phyloP scores from a whole-genome alignment of 1,140 invertebrate species.

The Nymphalis io region DNA sequence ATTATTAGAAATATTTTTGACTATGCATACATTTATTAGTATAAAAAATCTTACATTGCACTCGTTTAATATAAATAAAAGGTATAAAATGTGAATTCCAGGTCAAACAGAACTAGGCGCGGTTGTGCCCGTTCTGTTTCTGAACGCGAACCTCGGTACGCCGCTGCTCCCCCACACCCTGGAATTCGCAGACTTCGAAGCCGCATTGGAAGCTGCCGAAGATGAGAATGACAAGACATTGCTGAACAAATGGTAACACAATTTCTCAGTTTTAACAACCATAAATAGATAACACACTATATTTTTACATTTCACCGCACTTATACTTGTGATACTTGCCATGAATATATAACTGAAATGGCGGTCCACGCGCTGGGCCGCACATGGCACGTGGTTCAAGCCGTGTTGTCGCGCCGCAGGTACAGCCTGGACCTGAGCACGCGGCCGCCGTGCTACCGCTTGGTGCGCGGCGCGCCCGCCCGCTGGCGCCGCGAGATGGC shows the following conservation, averaged over 20 bases:
- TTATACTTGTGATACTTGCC: too few relatives aligned
- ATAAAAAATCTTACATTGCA: too few relatives aligned
- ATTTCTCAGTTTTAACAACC: too few relatives aligned
- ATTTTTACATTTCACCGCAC: too few relatives aligned
- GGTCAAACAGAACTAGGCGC: constrained; percentile 87
- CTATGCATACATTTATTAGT: too few relatives aligned
- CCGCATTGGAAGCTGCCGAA: constrained; percentile 84
- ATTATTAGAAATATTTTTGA: too few relatives aligned
- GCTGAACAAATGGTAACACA: constrained; percentile 85
- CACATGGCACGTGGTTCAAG: neutral
- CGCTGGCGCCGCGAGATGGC: constrained; percentile 85
- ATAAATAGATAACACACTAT: too few relatives aligned
- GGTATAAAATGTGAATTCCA: constrained; percentile 47
- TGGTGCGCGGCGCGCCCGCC: constrained; percentile 80
- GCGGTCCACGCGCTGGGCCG: too few relatives aligned
- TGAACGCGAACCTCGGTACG: constrained; percentile 87
- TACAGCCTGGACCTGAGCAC: constrained; percentile 63
- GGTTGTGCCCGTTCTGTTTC: constrained; percentile 87
- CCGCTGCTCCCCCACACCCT: constrained; percentile 89
- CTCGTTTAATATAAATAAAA: neutral
- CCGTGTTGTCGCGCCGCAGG: constrained; percentile 44
- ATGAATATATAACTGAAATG: too few relatives aligned
- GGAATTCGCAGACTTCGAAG: constrained; percentile 88
- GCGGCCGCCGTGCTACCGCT: constrained; percentile 87
- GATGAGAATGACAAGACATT: constrained; percentile 82